Conservation (phyloP, 2,888 invertebrate species). For the Slavum lentiscoides region DNA sequence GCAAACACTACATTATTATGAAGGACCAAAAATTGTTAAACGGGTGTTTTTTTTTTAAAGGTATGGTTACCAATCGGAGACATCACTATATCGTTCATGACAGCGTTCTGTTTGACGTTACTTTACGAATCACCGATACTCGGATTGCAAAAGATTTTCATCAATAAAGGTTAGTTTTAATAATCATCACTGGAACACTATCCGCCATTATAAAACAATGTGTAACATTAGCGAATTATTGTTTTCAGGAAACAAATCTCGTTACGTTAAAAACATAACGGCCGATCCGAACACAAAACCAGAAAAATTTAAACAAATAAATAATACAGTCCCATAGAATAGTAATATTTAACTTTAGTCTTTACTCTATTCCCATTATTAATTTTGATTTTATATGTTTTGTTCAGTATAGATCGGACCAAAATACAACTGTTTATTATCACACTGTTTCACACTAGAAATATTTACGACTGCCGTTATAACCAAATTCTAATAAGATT, state of each 20-base stretch:
- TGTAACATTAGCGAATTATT: no score
- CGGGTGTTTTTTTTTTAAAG: not conserved
- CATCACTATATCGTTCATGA: constrained; percentile 43
- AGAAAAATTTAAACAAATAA: constrained; percentile 36
- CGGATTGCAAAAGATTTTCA: constrained; percentile 48
- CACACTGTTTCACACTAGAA: no score
- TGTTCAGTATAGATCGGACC: no score
- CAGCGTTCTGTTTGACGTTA: constrained; percentile 40
- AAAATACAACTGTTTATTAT: no score
- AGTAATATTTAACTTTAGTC: not conserved
- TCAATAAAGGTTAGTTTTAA: constrained; percentile 45
- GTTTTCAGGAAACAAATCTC: constrained; percentile 13
- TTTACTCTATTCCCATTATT: no score
- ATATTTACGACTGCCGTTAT: no score
- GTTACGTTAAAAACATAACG: constrained; percentile 3
- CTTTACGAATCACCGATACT: constrained; percentile 52
- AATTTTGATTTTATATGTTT: no score
- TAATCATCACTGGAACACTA: no score
- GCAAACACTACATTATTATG: no score
- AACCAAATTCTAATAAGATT: no score
- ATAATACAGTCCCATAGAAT: constrained; percentile 10
- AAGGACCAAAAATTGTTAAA: no score
- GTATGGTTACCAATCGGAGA: constrained; percentile 45
- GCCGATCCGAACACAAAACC: not conserved
- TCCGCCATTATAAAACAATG: no score